These are phyloP conservation scores for Psilopsiagon aymara DNA, from an alignment of 2,113 vertebrate species.

Conservation along the genomic window DNA sequence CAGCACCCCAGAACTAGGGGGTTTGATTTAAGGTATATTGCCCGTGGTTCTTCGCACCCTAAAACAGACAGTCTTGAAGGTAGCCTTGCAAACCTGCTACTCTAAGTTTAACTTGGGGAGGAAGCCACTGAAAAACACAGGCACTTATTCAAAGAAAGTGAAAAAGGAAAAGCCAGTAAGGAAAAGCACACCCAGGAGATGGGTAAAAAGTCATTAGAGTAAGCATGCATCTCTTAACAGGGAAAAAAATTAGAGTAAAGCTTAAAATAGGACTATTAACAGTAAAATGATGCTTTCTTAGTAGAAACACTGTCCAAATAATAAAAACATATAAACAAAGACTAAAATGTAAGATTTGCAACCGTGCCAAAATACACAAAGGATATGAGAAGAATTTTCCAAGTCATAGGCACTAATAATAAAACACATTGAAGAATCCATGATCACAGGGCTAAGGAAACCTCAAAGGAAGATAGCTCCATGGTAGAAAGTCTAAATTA, in stretches of 20 bases:
- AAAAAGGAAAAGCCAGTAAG: not conserved
- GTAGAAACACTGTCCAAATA: not conserved
- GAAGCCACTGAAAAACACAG: not conserved
- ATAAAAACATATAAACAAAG: not conserved
- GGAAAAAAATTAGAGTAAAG: not conserved
- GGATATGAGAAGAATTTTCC: not conserved
- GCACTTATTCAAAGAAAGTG: not conserved
- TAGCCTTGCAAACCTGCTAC: not conserved
- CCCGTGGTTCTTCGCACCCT: not conserved
- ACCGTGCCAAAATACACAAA: not conserved
- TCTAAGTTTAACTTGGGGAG: not conserved
- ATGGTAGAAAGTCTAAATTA: not conserved
- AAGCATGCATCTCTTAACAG: not conserved
- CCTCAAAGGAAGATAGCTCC: not conserved
- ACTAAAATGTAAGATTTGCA: not conserved
- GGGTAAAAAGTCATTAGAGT: not conserved
- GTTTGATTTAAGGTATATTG: not conserved
- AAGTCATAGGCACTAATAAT: not conserved
- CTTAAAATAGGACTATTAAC: not conserved
- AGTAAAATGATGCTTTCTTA: not conserved
- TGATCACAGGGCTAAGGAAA: not conserved
- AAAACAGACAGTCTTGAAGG: not conserved
- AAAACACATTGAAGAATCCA: not conserved
- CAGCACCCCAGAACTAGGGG: not conserved
- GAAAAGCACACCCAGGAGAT: slow-evolving; percentile 14